phyloP scores from a whole-genome alignment of 2,797 vertebrate species.

The Tenualosa thibaudeaui region DNA sequence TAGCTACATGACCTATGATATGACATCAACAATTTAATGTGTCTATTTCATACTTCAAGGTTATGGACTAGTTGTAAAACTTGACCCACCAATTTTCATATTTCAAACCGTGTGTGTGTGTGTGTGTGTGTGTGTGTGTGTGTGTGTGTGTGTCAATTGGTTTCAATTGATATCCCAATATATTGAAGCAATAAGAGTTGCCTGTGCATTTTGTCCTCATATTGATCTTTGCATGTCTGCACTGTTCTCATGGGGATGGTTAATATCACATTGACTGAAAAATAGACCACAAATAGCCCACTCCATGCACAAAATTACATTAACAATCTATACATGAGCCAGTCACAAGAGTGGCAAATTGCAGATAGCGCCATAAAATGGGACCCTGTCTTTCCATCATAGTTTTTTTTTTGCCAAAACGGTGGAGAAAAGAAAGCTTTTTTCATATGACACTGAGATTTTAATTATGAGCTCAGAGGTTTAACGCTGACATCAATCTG shows the following conservation, averaged over 20 bases:
- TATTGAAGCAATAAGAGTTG: not conserved
- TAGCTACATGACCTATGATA: not conserved
- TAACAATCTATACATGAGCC: not conserved
- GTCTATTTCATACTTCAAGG: constrained; percentile 3
- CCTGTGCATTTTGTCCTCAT: not conserved
- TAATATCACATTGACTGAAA: not conserved
- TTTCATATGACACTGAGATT: constrained; percentile 32
- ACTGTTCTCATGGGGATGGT: not conserved
- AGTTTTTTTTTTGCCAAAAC: not conserved
- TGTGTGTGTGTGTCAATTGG: not conserved
- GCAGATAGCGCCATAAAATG: not conserved
- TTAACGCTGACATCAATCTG: constrained; percentile 43
- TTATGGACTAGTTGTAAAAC: constrained; percentile 19
- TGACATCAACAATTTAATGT: constrained; percentile 21
- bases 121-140: not conserved
- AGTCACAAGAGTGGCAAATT: not conserved
- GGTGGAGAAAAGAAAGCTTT: not conserved
- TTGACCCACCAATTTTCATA: constrained; percentile 15
- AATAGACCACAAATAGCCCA: not conserved
- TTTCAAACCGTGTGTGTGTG: not conserved
- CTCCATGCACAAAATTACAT: not conserved
- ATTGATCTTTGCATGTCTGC: not conserved
- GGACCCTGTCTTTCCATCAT: not conserved
- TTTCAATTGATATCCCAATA: constrained; percentile 1
- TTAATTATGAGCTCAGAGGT: constrained; percentile 48